Percentiles rank a stretch among this genome's conserved stretches.
phyloP scores from a whole-genome alignment of 2,888 invertebrate species.

The Auanema sp. region DNA sequence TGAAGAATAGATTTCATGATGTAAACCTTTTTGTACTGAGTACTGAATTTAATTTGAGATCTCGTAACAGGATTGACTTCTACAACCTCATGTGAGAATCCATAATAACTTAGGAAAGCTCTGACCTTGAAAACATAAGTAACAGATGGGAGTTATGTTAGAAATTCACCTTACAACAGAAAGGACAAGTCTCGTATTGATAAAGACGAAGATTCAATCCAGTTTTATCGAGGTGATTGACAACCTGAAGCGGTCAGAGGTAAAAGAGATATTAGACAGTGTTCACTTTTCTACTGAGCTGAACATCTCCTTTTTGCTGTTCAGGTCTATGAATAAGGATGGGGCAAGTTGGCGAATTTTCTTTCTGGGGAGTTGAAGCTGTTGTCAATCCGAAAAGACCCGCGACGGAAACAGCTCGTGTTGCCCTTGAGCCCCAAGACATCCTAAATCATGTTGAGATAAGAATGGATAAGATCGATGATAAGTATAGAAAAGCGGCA shows the following conservation, averaged over 20 bases:
- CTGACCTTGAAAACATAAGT: constrained; percentile 67
- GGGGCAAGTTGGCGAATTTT: constrained; percentile 24
- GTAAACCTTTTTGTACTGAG: constrained; percentile 86
- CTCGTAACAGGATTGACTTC: constrained; percentile 94
- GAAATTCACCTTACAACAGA: constrained; percentile 54
- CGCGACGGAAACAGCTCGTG: constrained; percentile 16
- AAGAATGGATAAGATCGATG: neutral
- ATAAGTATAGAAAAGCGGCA: constrained; percentile 4
- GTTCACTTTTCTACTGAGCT: constrained; percentile 39
- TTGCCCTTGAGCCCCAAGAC: constrained; percentile 14
- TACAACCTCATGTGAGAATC: constrained; percentile 89
- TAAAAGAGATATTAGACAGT: neutral
- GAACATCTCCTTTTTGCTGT: constrained; percentile 32
- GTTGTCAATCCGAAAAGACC: constrained; percentile 10
- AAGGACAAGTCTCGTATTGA: constrained; percentile 87
- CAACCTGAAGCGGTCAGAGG: constrained; percentile 33
- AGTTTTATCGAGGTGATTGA: constrained; percentile 55
- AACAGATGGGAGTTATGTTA: neutral
- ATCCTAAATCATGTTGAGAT: constrained; percentile 9
- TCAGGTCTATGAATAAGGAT: constrained; percentile 40
- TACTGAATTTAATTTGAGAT: constrained; percentile 87
- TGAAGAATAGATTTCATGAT: too few species aligned
- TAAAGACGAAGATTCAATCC: constrained; percentile 80
- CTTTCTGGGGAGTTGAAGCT: constrained; percentile 7
- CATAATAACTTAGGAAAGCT: constrained; percentile 85